Conservation (phyloP, 2,797 vertebrate genomes). For the Glyptemys insculpta region DNA sequence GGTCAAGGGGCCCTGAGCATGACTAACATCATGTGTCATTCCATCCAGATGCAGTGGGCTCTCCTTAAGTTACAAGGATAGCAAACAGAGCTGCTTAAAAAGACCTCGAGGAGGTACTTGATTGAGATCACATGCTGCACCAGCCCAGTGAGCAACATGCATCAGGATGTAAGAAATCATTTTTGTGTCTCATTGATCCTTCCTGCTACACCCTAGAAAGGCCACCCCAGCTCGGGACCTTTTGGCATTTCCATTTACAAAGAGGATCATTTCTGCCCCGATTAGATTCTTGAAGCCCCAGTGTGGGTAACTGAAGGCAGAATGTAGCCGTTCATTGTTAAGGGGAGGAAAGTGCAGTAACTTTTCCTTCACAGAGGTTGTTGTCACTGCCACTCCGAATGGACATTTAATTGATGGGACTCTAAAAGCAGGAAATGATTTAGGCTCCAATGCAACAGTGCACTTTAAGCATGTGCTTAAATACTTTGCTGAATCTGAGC, state of each 20-base stretch:
- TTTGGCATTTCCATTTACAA: rapidly evolving
- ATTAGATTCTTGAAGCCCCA: background rate
- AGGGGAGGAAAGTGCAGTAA: background rate
- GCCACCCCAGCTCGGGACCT: rapidly evolving
- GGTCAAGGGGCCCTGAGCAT: background rate
- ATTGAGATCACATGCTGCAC: rapidly evolving
- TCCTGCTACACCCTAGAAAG: background rate
- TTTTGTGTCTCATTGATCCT: rapidly evolving
- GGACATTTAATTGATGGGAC: background rate
- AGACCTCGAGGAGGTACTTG: background rate
- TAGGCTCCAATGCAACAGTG: rapidly evolving
- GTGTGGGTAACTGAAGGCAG: rapidly evolving
- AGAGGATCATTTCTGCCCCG: background rate
- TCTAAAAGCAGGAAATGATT: rapidly evolving
- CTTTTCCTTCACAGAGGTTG: background rate
- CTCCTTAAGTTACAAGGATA: background rate
- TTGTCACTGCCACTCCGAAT: background rate
- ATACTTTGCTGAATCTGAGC: background rate
- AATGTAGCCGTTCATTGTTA: background rate
- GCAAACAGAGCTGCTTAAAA: background rate
- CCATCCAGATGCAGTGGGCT: background rate
- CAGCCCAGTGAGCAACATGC: background rate
- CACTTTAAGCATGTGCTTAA: background rate
- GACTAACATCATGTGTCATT: background rate
- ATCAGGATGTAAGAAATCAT: background rate